Evolutionary conservation across 1,140 invertebrate species (phyloP), one percentile per base, ranked within the genome.

Genomic region (Drosophila asahinai): DNA sequence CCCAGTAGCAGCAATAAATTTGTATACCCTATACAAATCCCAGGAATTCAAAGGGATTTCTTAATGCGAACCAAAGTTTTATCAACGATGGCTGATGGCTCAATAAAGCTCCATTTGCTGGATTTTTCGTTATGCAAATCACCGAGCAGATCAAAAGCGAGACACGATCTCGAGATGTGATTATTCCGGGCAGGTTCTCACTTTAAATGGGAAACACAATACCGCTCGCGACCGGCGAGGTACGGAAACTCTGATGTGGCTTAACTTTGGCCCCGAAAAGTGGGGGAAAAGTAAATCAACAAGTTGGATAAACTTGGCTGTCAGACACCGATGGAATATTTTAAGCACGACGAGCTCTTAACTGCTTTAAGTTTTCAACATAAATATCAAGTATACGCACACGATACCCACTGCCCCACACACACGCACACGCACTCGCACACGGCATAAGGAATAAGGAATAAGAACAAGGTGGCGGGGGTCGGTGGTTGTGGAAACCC

Each of bases 361-460:
- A 87, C 84, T 83, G 83, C 84, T 87, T 87, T 89, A 87, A 87
- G 84, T 87, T 87, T 87, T 87, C 84, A 87, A 89, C 84, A 81
- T 78, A 89, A 87, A 87, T 87, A 87, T 89, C 79, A 87, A 89
- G 84, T 89, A 83, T 87, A 87, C 84, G 84, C 74, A 68, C 54
- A 49, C 45, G 66, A 77, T 62, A 74, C 81, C 66, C 55, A 54
- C 52, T 47, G 19, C 40, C 60, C 47, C 27, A 48, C 60, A 43
- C 60, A 72, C 19, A 42, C 36, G 51, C 38, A 66, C 5, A 2
- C 55, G 62, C 22, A 58, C 36, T 77, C 77, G 64, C 74, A 81
- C 43, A 61, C 30, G 47, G 60, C 58, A 81, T 59, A 77, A 17
- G 42, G 42, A 42, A 42, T 42, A 55, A 36, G 30, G 52, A 55